Evolutionary conservation across 2,888 invertebrate genomes (phyloP).

Genomic region (Callyntrura sp.): DNA sequence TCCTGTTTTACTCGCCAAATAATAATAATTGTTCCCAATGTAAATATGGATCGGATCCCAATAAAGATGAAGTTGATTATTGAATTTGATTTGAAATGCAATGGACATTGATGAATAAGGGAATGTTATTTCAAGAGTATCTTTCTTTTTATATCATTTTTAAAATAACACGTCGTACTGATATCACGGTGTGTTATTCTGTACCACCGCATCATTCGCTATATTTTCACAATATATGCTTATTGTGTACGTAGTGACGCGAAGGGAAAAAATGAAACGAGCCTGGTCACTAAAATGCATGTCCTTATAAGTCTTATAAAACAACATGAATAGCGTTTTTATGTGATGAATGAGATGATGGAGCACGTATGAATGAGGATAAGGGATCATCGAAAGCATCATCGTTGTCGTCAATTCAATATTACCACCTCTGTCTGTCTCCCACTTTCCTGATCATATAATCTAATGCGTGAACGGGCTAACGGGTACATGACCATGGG

Average conservation of each 20-base stretch:
- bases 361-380: constrained; percentile 25
- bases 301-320: constrained; percentile 54
- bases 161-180: too few species aligned
- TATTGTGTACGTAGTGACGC: neutral
- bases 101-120: neutral
- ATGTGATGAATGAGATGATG: constrained; percentile 63
- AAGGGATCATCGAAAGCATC: constrained; percentile 43
- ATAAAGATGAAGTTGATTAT: constrained; percentile 57
- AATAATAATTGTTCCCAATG: constrained; percentile 51
- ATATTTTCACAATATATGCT: neutral
- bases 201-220: neutral
- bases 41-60: constrained; percentile 38
- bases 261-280: neutral
- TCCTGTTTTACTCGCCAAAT: constrained; percentile 32
- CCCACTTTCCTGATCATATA: neutral
- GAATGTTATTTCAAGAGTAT: neutral
- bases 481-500: too few species aligned
- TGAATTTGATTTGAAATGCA: constrained; percentile 53
- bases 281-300: constrained; percentile 7
- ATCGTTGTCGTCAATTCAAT: neutral
- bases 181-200: neutral
- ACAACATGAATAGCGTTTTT: constrained; percentile 10
- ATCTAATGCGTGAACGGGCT: neutral
- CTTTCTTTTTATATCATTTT: constrained; percentile 9
- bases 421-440: neutral